These are phyloP conservation scores for Hyperopisus bebe DNA, from an alignment of 2,113 vertebrate genomes.

Conservation along the genomic window DNA sequence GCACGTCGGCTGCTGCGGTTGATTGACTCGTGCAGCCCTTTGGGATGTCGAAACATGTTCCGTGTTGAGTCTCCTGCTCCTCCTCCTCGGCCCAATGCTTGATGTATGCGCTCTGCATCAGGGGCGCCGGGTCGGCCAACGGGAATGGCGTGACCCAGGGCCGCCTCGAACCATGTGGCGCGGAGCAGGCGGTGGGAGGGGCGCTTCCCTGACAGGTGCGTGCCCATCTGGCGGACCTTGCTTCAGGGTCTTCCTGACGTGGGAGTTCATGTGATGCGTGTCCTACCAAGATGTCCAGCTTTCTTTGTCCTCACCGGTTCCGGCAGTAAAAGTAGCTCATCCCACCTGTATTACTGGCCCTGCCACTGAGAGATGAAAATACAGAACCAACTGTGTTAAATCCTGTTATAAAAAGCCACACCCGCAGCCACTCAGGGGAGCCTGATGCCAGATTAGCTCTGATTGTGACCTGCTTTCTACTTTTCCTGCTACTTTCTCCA, in stretches of 20 bases:
- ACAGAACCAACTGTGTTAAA: background rate
- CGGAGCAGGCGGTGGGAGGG: background rate
- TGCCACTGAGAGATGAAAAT: background rate
- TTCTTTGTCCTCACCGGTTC: background rate
- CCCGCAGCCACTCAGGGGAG: background rate
- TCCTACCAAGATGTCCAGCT: background rate
- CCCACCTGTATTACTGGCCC: background rate
- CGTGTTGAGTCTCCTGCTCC: background rate
- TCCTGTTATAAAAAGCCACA: background rate
- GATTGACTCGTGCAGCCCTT: background rate
- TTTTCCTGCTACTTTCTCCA: background rate
- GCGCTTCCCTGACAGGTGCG: background rate
- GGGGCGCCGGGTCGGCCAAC: background rate
- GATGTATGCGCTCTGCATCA: background rate
- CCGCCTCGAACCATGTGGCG: background rate
- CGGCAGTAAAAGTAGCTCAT: background rate
- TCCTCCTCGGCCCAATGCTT: background rate
- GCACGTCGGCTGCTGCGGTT: no score
- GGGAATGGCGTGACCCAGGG: background rate
- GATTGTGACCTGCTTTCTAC: background rate
- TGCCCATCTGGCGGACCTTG: background rate
- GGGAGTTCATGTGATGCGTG: background rate
- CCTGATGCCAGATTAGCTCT: background rate
- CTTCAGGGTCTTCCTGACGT: background rate
- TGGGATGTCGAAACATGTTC: background rate